Evolutionary conservation across 2,113 vertebrate genomes (phyloP).

Genomic region (Perccottus glenii): DNA sequence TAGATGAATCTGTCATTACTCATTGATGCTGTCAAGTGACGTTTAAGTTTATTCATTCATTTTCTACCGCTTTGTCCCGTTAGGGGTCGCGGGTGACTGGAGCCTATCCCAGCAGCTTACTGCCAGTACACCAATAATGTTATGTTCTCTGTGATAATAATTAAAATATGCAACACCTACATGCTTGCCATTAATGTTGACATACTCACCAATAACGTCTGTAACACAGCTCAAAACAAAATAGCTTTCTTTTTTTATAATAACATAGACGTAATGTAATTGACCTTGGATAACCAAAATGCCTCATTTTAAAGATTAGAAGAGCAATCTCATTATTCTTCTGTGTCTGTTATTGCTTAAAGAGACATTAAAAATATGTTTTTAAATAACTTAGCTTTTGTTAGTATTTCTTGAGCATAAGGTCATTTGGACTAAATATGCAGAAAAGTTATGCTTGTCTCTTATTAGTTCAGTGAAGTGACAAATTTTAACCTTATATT

Average conservation of each 20-base stretch:
- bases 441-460: conserved; percentile 22
- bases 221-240: conserved; percentile 39
- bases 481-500: conserved; percentile 47
- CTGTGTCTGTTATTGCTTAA: conserved; percentile 25
- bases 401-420: conserved; percentile 20
- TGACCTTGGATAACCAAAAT: conserved; percentile 59
- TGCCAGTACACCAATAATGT: neutral
- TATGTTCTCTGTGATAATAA: neutral
- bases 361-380: conserved; percentile 22
- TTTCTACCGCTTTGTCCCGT: too few relatives aligned
- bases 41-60: conserved; percentile 23
- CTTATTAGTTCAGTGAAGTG: conserved; percentile 35
- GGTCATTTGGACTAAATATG: conserved; percentile 14
- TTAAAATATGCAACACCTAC: conserved; percentile 12
- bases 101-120: too few relatives aligned
- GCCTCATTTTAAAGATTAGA: conserved; percentile 52
- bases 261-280: conserved; percentile 54
- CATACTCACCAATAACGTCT: conserved; percentile 33
- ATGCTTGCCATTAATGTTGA: conserved; percentile 5
- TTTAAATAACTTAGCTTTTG: conserved; percentile 11
- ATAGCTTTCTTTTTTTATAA: conserved; percentile 45
- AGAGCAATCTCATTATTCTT: conserved; percentile 31
- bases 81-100: too few relatives aligned
- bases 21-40: conserved; percentile 37
- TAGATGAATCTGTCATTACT: conserved; percentile 35